Evolutionary conservation across 2,113 vertebrate genomes (phyloP).

Genomic region (Azemiops feae): DNA sequence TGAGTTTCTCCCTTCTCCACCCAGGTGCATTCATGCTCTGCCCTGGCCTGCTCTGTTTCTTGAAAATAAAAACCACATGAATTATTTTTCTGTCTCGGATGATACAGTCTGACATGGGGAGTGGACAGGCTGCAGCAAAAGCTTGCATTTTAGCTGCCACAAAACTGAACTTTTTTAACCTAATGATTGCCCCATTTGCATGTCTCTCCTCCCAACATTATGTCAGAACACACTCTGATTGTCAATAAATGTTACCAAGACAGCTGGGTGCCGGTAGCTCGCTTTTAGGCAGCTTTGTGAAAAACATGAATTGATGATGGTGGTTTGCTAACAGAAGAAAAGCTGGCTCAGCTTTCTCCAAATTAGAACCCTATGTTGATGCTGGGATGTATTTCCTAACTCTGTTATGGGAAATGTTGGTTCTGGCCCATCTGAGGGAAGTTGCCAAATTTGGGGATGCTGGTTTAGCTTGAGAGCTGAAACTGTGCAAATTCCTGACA

Average conservation of each 20-base stretch:
- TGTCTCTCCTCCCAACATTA: conserved; percentile 63
- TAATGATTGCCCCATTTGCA: conserved; percentile 44
- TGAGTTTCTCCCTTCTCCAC: conserved; percentile 52
- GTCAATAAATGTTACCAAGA: conserved; percentile 70
- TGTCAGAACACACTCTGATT: conserved; percentile 65
- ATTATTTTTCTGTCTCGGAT: conserved; percentile 70
- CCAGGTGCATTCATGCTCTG: conserved; percentile 57
- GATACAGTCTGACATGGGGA: conserved; percentile 66
- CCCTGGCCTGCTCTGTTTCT: conserved; percentile 65
- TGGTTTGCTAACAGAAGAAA: conserved; percentile 65
- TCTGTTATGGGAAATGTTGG: background rate
- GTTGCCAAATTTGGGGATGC: background rate
- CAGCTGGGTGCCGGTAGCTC: conserved; percentile 59
- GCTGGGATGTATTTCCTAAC: background rate
- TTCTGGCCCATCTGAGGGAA: background rate
- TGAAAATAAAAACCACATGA: conserved; percentile 66
- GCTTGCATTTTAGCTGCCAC: conserved; percentile 60
- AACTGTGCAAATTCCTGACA: background rate
- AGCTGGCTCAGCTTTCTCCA: background rate
- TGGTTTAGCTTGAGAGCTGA: too few species aligned
- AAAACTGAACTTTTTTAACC: conserved; percentile 37
- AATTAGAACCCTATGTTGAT: background rate
- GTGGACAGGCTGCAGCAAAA: conserved; percentile 69
- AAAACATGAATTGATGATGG: conserved; percentile 68
- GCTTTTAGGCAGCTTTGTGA: conserved; percentile 62